Conservation (phyloP, 2,797 vertebrate species). For the Platyrinchus mystaceus region DNA sequence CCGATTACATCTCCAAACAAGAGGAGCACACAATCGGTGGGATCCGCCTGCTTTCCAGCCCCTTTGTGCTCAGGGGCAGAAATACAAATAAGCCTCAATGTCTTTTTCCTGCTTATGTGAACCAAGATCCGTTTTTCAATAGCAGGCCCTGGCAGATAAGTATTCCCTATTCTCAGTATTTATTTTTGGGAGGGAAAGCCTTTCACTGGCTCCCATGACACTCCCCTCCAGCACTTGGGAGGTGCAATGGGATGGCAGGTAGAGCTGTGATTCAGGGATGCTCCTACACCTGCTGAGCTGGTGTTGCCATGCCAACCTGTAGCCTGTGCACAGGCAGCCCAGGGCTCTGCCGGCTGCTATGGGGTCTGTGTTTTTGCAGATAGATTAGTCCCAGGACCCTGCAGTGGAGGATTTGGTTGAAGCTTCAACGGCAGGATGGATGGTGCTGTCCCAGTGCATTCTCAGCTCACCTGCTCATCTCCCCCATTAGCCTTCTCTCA, state of each 20-base stretch:
- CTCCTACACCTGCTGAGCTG: not conserved
- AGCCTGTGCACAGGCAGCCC: not conserved
- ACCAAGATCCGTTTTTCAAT: slow-evolving; percentile 47
- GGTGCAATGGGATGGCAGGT: not conserved
- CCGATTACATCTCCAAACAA: slow-evolving; percentile 63
- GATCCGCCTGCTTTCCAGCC: slow-evolving; percentile 56
- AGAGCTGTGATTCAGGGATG: not conserved
- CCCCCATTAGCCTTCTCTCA: not conserved
- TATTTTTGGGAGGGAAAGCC: not conserved
- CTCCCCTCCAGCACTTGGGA: not conserved
- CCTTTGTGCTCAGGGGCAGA: slow-evolving; percentile 57
- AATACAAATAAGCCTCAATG: slow-evolving; percentile 61
- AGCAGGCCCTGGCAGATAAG: slow-evolving; percentile 35
- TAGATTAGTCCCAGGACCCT: not conserved
- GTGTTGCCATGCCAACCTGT: not conserved
- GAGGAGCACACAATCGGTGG: slow-evolving; percentile 47
- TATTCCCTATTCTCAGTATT: slow-evolving; percentile 21
- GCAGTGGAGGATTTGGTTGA: not conserved
- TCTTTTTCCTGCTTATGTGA: slow-evolving; percentile 63
- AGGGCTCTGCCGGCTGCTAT: not conserved
- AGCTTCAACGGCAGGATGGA: not conserved
- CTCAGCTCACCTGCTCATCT: not conserved
- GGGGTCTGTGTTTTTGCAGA: not conserved
- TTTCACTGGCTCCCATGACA: not conserved
- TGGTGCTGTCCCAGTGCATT: not conserved